A percentile compares a stretch with the other conserved stretches of the same genome.
These are phyloP conservation scores for Galagoides demidoff DNA, from an alignment of 2,797 vertebrate species.

Conservation along the genomic window DNA sequence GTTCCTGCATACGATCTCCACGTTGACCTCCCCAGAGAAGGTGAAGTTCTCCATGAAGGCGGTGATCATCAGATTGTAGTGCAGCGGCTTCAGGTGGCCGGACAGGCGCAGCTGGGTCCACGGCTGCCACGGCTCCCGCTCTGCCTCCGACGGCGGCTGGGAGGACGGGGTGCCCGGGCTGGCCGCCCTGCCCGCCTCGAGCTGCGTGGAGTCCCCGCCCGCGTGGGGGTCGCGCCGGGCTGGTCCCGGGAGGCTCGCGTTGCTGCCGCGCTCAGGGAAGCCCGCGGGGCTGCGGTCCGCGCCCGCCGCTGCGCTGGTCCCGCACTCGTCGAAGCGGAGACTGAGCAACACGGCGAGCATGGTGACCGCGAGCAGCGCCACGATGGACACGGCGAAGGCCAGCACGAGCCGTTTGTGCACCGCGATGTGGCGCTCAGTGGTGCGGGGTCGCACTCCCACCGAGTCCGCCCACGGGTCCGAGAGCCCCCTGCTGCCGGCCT, in stretches of 20 bases:
- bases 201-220: conserved; percentile 62
- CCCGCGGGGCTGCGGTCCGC: conserved; percentile 68
- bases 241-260: conserved; percentile 81
- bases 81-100: conserved; percentile 91
- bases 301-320: conserved; percentile 74
- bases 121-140: conserved; percentile 83
- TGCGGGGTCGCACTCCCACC: conserved; percentile 92
- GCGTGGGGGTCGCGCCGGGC: conserved; percentile 80
- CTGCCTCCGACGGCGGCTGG: conserved; percentile 72
- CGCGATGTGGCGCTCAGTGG: conserved; percentile 94
- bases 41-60: conserved; percentile 98
- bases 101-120: conserved; percentile 93
- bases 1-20: conserved; percentile 94
- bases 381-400: conserved; percentile 94
- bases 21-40: conserved; percentile 95
- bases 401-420: conserved; percentile 94
- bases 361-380: conserved; percentile 94
- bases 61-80: conserved; percentile 95
- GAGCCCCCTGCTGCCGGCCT: conserved; percentile 92
- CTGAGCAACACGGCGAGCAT: conserved; percentile 94
- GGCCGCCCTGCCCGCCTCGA: background rate
- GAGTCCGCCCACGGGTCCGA: conserved; percentile 94
- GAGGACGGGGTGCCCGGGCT: conserved; percentile 53
- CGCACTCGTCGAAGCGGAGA: conserved; percentile 93
- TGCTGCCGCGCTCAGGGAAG: conserved; percentile 67